Base-by-base conservation (phyloP, 92 coral and sea anemone genomes). In the Epizoanthus illoricatus region DNA sequence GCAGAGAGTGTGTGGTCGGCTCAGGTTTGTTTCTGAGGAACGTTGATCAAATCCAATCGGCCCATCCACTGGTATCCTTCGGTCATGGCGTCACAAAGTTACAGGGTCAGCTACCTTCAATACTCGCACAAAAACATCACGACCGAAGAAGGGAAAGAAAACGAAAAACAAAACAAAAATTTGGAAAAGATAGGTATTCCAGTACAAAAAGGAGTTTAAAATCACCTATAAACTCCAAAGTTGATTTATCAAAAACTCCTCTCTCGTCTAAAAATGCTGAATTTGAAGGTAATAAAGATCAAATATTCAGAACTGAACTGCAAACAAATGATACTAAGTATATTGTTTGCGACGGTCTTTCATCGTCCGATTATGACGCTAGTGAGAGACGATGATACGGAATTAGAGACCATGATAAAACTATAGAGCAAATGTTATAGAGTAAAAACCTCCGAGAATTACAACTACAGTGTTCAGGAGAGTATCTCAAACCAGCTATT, bases 391-490 rank as follows among this genome's bases (percentile, higher is more conserved):
- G n/a, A 13, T 17, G 42, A 43, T 5, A 36, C 21, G 52, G 45
- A 0, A 5, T 28, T 16, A 68, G 20, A 68, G 73, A 16, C 20
- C 20, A 39, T 36, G 5, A 15, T 12, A 9, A 16, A 18, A 68
- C 10, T 9, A 33, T 9, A 17, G 49, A 39, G 8, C 6, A 68
- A 16, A 15, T 12, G 43, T 16, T 68, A 23, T 45, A 68, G 7
- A 39, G 4, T 7, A 40, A 39, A 81, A 84, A 86, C 79, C 75
- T 63, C 89, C 13, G 16, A 88, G 89, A 1, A 86, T 86, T n/a
- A 79, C 74, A 76, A 56, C 92, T 33, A 89, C 56, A 52, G 56
- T 52, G 56, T 52, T 10, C 15, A 49, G 55, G 55, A 49, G 10
- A 52, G 56, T 9, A 13, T 52, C 15, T 52, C 56, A 52, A 52